Base-by-base conservation (phyloP, 1,140 invertebrate genomes). In the Macrosteles quadrilineatus region DNA sequence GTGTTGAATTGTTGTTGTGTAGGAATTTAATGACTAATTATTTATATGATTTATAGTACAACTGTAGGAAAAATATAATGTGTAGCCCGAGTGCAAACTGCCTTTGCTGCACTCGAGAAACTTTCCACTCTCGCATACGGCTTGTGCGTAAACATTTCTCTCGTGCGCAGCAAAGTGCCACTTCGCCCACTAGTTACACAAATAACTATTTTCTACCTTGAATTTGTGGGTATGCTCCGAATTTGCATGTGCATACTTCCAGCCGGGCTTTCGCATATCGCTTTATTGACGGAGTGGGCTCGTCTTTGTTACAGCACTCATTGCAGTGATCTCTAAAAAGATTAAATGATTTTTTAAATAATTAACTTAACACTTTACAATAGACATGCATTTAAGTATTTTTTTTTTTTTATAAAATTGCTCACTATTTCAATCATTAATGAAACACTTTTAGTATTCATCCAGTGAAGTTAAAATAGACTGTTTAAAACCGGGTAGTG, bases 191-290 rank as follows among this genome's bases (percentile, higher is more conserved):
- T n/a, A n/a, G n/a, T n/a, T n/a, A n/a, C n/a, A n/a, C n/a, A n/a
- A n/a, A n/a, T n/a, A n/a, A n/a, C n/a, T n/a, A n/a, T n/a, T n/a
- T n/a, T n/a, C n/a, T n/a, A 88, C 88, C 88, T 87, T 97, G 92
- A 76, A 98, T 96, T 85, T 98, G 96, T 55, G 96, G 95, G 87
- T 95, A 98, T 40, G 93, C 89, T 70, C 93, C 93, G 83, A 97
- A 96, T 84, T 97, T 97, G 81, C 96, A 98, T 71, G 93, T 95
- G 78, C 95, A 97, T 0, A 97, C 93, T 86, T 96, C 92, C 29
- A 98, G 81, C 57, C 94, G 86, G 17, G 95, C 95, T 81, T 89
- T 91, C 12, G 93, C 89, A 80, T 94, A 96, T 55, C 87, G 87
- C 76, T 89, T 90, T 45, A 89, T 84, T 31, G 83, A 82, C 17